Evolutionary conservation across 1,140 invertebrate species (phyloP).

Genomic region (Forficula auricularia): DNA sequence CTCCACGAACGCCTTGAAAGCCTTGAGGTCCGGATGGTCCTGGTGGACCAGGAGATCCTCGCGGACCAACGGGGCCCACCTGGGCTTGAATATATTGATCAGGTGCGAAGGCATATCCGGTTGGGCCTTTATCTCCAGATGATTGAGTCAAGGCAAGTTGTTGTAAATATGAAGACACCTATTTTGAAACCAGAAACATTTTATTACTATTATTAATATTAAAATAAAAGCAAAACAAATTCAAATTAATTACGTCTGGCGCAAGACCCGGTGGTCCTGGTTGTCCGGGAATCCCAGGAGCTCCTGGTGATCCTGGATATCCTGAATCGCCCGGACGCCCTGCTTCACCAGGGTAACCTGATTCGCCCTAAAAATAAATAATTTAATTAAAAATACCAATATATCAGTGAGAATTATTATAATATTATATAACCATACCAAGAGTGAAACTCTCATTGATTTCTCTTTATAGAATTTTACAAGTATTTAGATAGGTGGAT

Average conservation of each 20-base stretch:
- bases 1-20: slow-evolving; percentile 47
- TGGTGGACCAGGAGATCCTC: slow-evolving; percentile 45
- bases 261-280: slow-evolving; percentile 51
- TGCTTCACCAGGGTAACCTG: slow-evolving; percentile 33
- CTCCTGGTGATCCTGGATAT: slow-evolving; percentile 40
- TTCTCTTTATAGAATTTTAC: no score
- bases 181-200: no score
- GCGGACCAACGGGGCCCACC: slow-evolving; percentile 50
- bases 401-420: no score
- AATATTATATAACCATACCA: no score
- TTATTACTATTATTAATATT: slow-evolving; percentile 7
- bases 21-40: slow-evolving; percentile 68
- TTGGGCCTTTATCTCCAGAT: slow-evolving; percentile 54
- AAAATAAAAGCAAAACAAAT: neutral
- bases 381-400: neutral
- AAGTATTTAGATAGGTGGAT: no score
- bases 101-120: slow-evolving; percentile 21
- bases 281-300: slow-evolving; percentile 43
- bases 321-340: slow-evolving; percentile 42
- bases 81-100: slow-evolving; percentile 60
- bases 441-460: no score
- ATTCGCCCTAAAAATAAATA: slow-evolving; percentile 26
- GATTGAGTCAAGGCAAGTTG: slow-evolving; percentile 43
- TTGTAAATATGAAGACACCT: slow-evolving; percentile 40
- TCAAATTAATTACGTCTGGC: slow-evolving; percentile 44